Conservation (phyloP, 2,797 vertebrate species). For the Sciaenops ocellatus region DNA sequence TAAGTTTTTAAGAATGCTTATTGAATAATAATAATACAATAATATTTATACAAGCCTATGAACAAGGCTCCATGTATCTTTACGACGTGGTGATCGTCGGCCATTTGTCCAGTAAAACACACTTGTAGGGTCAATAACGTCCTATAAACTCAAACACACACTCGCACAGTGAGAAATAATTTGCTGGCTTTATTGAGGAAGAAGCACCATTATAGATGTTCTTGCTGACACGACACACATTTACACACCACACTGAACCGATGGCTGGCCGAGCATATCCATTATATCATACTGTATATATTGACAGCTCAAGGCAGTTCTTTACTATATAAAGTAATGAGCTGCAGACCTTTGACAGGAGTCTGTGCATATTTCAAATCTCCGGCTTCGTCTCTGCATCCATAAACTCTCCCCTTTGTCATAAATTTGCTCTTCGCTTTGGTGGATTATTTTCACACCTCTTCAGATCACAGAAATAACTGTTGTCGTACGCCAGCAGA, state of each 20-base stretch:
- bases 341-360: slow-evolving; percentile 4
- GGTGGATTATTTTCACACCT: background rate
- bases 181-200: slow-evolving; percentile 17
- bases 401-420: background rate
- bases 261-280: slow-evolving; percentile 1
- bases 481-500: too few species aligned
- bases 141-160: slow-evolving; percentile 33
- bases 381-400: background rate
- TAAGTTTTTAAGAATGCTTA: background rate
- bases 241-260: slow-evolving; percentile 12
- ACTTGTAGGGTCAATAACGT: slow-evolving; percentile 12
- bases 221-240: slow-evolving; percentile 37
- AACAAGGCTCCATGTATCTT: slow-evolving; percentile 16
- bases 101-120: slow-evolving; percentile 27
- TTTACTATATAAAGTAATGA: slow-evolving; percentile 16
- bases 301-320: slow-evolving; percentile 13
- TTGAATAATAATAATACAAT: slow-evolving; percentile 40
- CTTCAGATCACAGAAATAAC: background rate
- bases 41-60: slow-evolving; percentile 31
- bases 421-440: background rate
- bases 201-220: slow-evolving; percentile 18
- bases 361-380: slow-evolving; percentile 8
- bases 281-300: slow-evolving; percentile 9
- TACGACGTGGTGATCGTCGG: slow-evolving; percentile 22
- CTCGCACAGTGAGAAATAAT: slow-evolving; percentile 1